Percentiles rank a stretch among this genome's conserved stretches.
Conservation (phyloP, 2,888 invertebrate species). For the Drosophila kuntzei region DNA sequence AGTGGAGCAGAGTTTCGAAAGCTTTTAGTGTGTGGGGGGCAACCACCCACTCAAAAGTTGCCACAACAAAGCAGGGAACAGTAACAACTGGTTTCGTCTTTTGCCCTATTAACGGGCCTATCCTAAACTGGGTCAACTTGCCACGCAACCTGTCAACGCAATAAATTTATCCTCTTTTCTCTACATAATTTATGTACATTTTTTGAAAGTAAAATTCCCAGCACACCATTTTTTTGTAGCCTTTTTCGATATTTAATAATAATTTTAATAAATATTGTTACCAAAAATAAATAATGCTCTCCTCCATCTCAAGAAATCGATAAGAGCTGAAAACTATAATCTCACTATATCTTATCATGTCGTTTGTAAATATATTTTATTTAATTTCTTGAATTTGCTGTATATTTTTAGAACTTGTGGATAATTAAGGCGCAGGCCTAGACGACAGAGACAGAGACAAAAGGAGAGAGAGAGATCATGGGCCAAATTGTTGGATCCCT, state of each 20-base stretch:
- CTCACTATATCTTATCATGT: not conserved
- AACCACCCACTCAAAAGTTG: conserved; percentile 15
- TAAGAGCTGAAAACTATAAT: conserved; percentile 9
- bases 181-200: not conserved
- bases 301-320: conserved; percentile 1
- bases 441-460: not conserved
- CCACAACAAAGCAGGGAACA: conserved; percentile 10
- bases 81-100: conserved; percentile 19
- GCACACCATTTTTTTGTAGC: not conserved
- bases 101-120: conserved; percentile 19
- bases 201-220: not conserved
- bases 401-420: conserved; percentile 2
- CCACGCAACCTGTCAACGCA: conserved; percentile 62
- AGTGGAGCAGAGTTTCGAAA: conserved; percentile 15
- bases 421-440: conserved; percentile 1
- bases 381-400: not conserved
- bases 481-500: conserved; percentile 85
- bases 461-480: conserved; percentile 78
- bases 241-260: too few relatives aligned
- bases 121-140: conserved; percentile 62
- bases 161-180: not conserved
- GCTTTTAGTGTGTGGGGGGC: conserved; percentile 1
- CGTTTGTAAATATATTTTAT: not conserved
- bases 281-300: not conserved
- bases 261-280: not conserved